Percentiles rank a stretch among this genome's conserved stretches.
Conservation (phyloP, 37 sponge, comb jelly and placozoan species). For the Tethya wilhelma region DNA sequence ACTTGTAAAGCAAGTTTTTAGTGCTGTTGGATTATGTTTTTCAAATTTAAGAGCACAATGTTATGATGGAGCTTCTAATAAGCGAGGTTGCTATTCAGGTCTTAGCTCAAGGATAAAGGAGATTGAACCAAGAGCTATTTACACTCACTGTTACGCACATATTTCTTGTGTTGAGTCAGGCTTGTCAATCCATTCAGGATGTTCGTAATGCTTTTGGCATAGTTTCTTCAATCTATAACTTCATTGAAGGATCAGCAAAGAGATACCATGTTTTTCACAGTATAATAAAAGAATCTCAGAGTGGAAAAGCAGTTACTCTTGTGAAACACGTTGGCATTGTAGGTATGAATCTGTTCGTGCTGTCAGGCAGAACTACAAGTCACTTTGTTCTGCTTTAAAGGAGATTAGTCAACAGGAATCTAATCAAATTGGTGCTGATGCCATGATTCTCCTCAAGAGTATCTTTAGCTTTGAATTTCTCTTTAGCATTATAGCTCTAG, state of each 20-base stretch:
- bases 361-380: background rate
- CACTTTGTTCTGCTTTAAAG: background rate
- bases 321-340: background rate
- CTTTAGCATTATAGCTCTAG: background rate
- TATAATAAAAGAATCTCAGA: background rate
- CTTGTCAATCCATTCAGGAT: background rate
- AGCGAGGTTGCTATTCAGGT: background rate
- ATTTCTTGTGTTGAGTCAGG: slow-evolving; percentile 1
- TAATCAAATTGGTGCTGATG: background rate
- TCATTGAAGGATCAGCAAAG: background rate
- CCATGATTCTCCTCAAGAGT: background rate
- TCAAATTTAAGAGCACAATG: background rate
- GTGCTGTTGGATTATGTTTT: background rate
- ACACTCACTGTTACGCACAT: too few relatives aligned
- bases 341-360: slow-evolving; percentile 4
- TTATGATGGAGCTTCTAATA: background rate
- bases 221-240: background rate
- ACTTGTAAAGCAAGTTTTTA: background rate
- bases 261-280: background rate
- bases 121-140: background rate
- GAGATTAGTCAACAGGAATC: background rate
- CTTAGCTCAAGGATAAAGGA: background rate
- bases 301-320: background rate
- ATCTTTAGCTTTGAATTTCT: background rate
- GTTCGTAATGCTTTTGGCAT: background rate